These are phyloP conservation scores for Mnemiopsis leidyi DNA, from an alignment of 37 sponge, comb jelly and placozoan genomes.

Conservation along the genomic window DNA sequence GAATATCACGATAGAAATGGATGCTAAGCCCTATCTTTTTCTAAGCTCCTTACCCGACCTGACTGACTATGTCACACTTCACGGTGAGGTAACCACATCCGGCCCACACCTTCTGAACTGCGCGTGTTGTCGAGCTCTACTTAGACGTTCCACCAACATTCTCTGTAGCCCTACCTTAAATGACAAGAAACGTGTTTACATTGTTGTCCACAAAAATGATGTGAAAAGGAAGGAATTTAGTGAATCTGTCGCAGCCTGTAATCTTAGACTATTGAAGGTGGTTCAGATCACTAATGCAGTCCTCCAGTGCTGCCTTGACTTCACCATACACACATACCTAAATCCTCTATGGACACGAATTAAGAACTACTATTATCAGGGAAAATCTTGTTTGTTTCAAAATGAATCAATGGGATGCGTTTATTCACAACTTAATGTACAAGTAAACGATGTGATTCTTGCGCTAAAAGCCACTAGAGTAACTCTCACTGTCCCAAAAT, in stretches of 20 bases:
- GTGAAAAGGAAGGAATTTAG: not conserved
- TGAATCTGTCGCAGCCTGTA: not conserved
- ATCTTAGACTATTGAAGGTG: conserved; percentile 31
- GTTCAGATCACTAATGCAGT: not conserved
- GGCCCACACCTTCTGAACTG: conserved; percentile 57
- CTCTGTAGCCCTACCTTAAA: not conserved
- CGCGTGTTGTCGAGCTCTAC: conserved; percentile 60
- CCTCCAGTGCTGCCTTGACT: conserved; percentile 53
- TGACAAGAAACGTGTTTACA: conserved; percentile 38
- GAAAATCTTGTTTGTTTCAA: conserved; percentile 49
- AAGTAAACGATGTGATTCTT: not conserved
- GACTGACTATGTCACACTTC: conserved; percentile 15
- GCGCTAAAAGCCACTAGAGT: not conserved
- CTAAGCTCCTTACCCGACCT: not conserved
- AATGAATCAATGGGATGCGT: conserved; percentile 43
- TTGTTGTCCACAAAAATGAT: conserved; percentile 48
- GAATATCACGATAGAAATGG: no score
- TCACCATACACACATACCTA: conserved; percentile 32
- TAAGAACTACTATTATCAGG: conserved; percentile 26
- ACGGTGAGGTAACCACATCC: not conserved
- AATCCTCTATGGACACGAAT: conserved; percentile 39
- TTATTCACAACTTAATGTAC: not conserved
- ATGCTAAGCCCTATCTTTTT: conserved; percentile 7
- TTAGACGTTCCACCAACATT: not conserved
- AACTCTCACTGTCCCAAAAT: not conserved